phyloP scores from a whole-genome alignment of 92 coral and sea anemone species.

The Pocillopora meandrina region DNA sequence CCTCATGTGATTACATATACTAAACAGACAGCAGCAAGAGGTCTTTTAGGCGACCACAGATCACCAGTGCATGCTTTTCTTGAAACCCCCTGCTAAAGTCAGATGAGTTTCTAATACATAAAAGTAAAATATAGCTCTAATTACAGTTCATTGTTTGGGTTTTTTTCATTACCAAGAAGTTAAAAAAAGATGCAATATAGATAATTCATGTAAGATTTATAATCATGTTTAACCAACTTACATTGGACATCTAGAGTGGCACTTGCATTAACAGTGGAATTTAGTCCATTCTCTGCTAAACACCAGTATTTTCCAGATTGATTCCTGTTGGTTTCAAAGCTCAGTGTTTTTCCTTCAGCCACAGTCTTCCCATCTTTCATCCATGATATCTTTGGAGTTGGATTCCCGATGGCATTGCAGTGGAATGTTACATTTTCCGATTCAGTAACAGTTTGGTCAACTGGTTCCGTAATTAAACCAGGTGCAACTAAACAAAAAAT shows the following conservation, averaged over 20 bases:
- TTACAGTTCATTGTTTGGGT: no score
- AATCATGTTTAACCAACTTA: neutral
- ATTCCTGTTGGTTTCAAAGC: neutral
- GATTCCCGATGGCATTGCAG: conserved; percentile 28
- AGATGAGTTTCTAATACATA: no score
- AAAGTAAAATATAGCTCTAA: no score
- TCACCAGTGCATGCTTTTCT: no score
- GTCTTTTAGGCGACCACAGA: no score
- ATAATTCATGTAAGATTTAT: neutral
- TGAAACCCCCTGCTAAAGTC: no score
- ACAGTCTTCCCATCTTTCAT: conserved; percentile 18
- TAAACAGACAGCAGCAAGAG: no score
- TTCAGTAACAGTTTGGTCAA: neutral
- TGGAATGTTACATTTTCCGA: neutral
- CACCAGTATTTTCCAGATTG: conserved; percentile 27
- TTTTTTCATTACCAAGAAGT: no score
- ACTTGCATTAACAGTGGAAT: neutral
- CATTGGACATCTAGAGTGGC: conserved; percentile 9
- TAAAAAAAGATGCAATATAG: neutral
- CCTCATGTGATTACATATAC: no score
- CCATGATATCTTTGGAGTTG: conserved; percentile 25
- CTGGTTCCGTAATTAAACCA: neutral
- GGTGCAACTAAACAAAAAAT: conserved; percentile 5
- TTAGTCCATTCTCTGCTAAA: conserved; percentile 18
- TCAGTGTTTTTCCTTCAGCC: neutral